Evolutionary conservation across 2,797 vertebrate genomes (phyloP), one percentile per base, ranked within the genome.

Genomic region (Menidia menidia): DNA sequence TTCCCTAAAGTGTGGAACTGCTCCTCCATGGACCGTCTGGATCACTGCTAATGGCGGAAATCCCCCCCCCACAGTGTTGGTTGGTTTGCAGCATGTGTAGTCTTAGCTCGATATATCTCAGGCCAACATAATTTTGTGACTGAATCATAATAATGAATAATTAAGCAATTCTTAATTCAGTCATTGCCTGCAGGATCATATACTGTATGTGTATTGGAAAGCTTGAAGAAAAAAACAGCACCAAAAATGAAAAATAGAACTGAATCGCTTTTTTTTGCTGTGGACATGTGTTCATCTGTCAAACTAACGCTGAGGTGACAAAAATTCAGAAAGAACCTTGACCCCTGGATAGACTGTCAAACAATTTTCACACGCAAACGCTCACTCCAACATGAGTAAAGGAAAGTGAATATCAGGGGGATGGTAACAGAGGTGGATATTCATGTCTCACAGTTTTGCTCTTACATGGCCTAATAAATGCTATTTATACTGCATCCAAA

Each of bases 321-420:
- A 44, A 11, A 83, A 81, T 80, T 68, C 63, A n/a, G 66, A 48
- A 75, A 77, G 56, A 82, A 70, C 82, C 80, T 71, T 76, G 80
- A 88, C 85, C 87, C 75, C 72, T n/a, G 55, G 59, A 81, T 82
- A 57, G 75, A 68, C 86, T 84, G 85, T 87, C 87, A 75, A 60
- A 78, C 67, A 16, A 57, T 63, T 82, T 71, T 62, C 64, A 68
- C 66, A 80, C 77, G 68, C 74, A 85, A 58, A 67, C 52, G 25
- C 77, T 42, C 56, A 6, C 70, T 66, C 73, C 75, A 63, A 62
- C 75, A 63, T 60, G 11, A 79, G 77, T 44, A 74, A 64, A 81
- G 14, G 19, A 61, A 80, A 78, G 73, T 75, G 74, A 85, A 85
- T 83, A 82, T 86, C 83, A 81, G 25, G 50, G 62, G 51, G 50